phyloP scores from a whole-genome alignment of 2,888 invertebrate species.

The Polyommatus iphigenia region DNA sequence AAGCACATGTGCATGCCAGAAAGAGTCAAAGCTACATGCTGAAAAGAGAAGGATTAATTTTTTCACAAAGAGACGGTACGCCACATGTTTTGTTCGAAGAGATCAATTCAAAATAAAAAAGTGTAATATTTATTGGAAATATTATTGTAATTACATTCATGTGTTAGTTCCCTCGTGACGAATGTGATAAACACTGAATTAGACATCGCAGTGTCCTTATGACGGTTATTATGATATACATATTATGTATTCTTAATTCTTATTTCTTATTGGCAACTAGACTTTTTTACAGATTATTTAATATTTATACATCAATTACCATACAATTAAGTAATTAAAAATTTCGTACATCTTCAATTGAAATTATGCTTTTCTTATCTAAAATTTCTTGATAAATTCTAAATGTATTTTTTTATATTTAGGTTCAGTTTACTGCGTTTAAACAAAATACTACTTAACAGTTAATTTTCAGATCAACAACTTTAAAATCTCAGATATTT shows the following conservation, averaged over 20 bases:
- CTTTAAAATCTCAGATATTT: not conserved
- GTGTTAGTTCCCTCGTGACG: not conserved
- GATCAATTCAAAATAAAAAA: constrained; percentile 26
- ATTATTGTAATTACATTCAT: constrained; percentile 5
- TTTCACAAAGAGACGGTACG: constrained; percentile 10
- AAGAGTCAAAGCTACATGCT: constrained; percentile 49
- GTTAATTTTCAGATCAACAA: not conserved
- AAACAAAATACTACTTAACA: not conserved
- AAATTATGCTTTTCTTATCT: too few species aligned
- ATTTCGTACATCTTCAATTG: too few species aligned
- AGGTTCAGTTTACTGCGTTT: too few species aligned
- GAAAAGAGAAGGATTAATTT: constrained; percentile 44
- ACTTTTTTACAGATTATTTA: too few species aligned
- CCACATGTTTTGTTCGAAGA: constrained; percentile 26
- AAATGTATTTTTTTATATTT: not conserved
- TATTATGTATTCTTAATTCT: too few species aligned
- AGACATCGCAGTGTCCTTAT: not conserved
- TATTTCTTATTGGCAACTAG: too few species aligned
- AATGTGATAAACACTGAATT: not conserved
- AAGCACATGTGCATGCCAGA: constrained; percentile 61
- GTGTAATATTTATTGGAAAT: constrained; percentile 15
- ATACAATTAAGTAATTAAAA: too few species aligned
- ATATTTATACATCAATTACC: too few species aligned
- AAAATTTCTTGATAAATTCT: not conserved
- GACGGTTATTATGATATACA: not conserved